Evolutionary conservation across 2,888 invertebrate species (phyloP).

Genomic region (Melanargia galathea): DNA sequence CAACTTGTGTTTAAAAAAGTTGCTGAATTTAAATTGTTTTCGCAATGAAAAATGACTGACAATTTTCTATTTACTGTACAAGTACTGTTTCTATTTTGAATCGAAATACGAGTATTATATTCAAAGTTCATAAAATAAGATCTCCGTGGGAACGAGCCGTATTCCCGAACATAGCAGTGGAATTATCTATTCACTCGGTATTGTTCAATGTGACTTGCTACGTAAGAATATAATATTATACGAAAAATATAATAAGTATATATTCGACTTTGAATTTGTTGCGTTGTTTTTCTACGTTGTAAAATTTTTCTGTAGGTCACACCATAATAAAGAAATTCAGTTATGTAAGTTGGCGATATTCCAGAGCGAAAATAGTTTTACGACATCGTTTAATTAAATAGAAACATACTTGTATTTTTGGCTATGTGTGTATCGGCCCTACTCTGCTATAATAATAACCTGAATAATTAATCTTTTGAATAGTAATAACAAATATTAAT

Average conservation of each 20-base stretch:
- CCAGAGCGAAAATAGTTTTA: conserved; percentile 17
- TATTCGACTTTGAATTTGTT: background rate
- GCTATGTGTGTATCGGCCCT: background rate
- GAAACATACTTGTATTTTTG: background rate
- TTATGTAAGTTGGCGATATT: conserved; percentile 9
- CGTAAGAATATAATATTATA: background rate
- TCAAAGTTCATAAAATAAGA: background rate
- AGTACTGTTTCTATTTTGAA: background rate
- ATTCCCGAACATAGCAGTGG: background rate
- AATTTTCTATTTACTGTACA: background rate
- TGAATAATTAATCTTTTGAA: background rate
- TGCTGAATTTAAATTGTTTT: background rate
- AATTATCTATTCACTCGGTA: background rate
- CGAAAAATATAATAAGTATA: background rate
- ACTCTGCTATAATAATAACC: background rate
- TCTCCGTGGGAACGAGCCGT: background rate
- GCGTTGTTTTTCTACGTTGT: conserved; percentile 12
- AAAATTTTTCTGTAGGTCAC: conserved; percentile 13
- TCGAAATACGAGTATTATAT: background rate
- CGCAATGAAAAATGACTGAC: background rate
- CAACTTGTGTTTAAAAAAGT: background rate
- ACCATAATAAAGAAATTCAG: conserved; percentile 3
- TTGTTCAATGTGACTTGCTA: background rate
- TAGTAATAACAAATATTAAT: too few species aligned
- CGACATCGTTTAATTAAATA: conserved; percentile 12